These are phyloP conservation scores for Chaetorhynchus papuensis DNA, from an alignment of 2,113 vertebrate genomes.

Conservation along the genomic window DNA sequence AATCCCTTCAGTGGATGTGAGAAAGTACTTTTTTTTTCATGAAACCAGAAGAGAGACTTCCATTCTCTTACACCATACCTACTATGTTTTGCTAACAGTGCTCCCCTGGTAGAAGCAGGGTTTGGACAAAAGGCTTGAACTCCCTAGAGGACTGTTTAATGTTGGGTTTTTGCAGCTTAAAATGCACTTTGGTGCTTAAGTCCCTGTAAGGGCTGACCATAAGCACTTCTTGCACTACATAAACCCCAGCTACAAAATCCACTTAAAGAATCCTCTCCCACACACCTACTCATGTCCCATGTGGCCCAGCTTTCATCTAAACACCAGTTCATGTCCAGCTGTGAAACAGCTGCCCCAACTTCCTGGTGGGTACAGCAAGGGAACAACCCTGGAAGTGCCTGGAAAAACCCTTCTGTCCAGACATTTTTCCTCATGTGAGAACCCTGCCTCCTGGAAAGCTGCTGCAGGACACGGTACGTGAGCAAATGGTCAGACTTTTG, in stretches of 20 bases:
- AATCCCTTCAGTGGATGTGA: neutral
- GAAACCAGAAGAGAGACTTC: neutral
- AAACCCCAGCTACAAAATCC: neutral
- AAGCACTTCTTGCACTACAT: neutral
- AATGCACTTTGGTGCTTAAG: neutral
- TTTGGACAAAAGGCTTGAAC: neutral
- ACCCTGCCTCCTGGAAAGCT: neutral
- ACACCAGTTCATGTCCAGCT: neutral
- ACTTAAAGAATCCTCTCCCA: neutral
- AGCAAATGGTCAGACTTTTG: neutral
- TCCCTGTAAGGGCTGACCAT: neutral
- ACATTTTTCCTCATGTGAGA: neutral
- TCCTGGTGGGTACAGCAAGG: neutral
- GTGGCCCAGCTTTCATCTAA: neutral
- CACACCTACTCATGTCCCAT: fast-evolving
- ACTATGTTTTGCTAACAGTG: neutral
- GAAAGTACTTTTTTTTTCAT: neutral
- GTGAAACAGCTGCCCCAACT: neutral
- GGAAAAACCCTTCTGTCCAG: neutral
- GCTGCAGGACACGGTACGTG: fast-evolving
- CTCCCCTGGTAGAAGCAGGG: neutral
- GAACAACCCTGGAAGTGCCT: neutral
- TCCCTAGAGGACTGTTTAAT: neutral
- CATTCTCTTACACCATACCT: neutral
- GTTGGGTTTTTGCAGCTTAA: neutral